Evolutionary conservation across 1,140 invertebrate species (phyloP).

Genomic region (Dolichoris vasculosae): DNA sequence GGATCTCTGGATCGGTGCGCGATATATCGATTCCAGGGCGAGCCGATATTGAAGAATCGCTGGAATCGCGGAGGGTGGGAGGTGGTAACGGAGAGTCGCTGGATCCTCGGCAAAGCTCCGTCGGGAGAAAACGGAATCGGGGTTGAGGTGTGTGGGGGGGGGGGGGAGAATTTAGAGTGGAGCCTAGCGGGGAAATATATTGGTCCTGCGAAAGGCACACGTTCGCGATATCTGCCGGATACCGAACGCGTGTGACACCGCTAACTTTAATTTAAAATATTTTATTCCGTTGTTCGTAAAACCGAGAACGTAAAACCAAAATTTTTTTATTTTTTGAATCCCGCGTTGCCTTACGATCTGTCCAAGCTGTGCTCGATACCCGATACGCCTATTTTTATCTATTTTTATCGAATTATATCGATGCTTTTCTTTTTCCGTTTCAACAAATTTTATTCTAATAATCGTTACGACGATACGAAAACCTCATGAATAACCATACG

Average conservation of each 20-base stretch:
- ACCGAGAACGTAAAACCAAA: not conserved
- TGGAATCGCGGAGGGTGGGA: not conserved
- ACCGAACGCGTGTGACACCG: not conserved
- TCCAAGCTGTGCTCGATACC: too few relatives aligned
- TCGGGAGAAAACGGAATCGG: not conserved
- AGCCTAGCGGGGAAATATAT: not conserved
- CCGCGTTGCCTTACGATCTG: too few relatives aligned
- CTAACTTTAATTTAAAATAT: not conserved
- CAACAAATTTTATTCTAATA: too few relatives aligned
- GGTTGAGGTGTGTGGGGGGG: too few relatives aligned
- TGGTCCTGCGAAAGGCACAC: not conserved
- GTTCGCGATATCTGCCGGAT: not conserved
- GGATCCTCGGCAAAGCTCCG: not conserved
- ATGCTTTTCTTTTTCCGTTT: too few relatives aligned
- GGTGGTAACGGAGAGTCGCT: not conserved
- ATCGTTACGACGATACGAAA: too few relatives aligned
- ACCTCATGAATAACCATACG: too few relatives aligned
- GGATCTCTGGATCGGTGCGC: not conserved
- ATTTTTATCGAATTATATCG: too few relatives aligned
- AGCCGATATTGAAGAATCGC: not conserved
- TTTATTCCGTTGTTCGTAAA: not conserved
- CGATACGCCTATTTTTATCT: too few relatives aligned
- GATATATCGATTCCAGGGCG: conserved; percentile 18
- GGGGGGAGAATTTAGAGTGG: not conserved
- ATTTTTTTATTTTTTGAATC: too few relatives aligned